Evolutionary conservation across 2,888 invertebrate genomes (phyloP).

Genomic region (Oxyscelio sp.): DNA sequence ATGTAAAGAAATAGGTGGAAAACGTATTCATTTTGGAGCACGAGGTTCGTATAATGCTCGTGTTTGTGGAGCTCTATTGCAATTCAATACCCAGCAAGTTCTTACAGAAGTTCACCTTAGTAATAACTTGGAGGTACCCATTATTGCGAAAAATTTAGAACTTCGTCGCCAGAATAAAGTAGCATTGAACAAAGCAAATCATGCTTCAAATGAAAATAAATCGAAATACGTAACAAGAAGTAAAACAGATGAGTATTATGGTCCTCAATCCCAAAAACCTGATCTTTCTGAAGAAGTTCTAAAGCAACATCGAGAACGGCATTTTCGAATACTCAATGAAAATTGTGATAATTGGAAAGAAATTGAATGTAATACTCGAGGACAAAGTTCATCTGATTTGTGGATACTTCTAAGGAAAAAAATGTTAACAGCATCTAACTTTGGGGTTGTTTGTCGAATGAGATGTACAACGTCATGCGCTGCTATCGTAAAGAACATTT

Average conservation of each 20-base stretch:
- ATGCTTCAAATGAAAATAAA: too few species aligned
- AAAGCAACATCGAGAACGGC: conserved; percentile 13
- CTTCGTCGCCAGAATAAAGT: too few species aligned
- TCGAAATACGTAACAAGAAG: too few species aligned
- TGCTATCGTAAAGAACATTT: conserved; percentile 47
- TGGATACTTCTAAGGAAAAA: conserved; percentile 37
- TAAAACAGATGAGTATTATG: conserved; percentile 4
- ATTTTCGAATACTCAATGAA: too few species aligned
- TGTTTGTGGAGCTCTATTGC: conserved; percentile 15
- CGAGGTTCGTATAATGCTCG: not conserved
- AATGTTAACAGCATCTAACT: conserved; percentile 54
- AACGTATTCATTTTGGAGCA: conserved; percentile 9
- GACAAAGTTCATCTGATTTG: conserved; percentile 30
- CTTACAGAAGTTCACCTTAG: too few species aligned
- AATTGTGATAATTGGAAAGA: too few species aligned
- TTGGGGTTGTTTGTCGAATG: conserved; percentile 51
- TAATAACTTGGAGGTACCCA: too few species aligned
- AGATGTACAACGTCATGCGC: conserved; percentile 34
- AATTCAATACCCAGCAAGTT: too few species aligned
- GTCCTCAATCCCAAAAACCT: not conserved
- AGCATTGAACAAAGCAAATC: too few species aligned
- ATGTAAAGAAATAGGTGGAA: conserved; percentile 12
- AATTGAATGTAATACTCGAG: conserved; percentile 30
- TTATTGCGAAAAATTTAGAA: too few species aligned
- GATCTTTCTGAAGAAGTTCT: conserved; percentile 13